Conservation (phyloP, 2,797 vertebrate species). For the Acrossocheilus fasciatus region DNA sequence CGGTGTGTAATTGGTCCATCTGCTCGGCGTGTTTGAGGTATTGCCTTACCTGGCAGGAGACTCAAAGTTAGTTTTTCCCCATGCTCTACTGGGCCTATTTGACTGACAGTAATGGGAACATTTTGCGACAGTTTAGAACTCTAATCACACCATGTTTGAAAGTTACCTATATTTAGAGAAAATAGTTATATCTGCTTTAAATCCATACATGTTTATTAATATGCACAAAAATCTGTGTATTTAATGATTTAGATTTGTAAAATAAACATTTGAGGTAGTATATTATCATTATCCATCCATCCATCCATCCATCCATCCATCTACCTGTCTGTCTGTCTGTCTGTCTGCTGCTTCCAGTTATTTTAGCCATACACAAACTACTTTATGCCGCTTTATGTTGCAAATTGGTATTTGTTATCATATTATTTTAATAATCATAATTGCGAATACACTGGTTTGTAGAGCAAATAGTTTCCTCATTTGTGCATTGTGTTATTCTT, state of each 20-base stretch:
- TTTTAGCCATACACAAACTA: no score
- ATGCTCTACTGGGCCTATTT: constrained; percentile 52
- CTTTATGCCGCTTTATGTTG: no score
- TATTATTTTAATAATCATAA: no score
- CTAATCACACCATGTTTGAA: constrained; percentile 27
- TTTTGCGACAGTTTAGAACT: constrained; percentile 45
- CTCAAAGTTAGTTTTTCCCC: constrained; percentile 53
- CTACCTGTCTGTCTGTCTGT: no score
- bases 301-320: neutral
- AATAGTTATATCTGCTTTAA: neutral
- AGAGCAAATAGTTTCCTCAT: no score
- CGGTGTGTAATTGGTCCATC: constrained; percentile 64
- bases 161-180: constrained; percentile 5
- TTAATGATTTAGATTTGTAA: neutral
- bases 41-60: constrained; percentile 60
- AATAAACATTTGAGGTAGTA: neutral
- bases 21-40: constrained; percentile 60
- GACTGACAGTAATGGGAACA: constrained; percentile 59
- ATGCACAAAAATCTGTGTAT: neutral
- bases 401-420: no score
- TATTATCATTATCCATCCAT: neutral
- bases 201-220: neutral
- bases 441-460: no score
- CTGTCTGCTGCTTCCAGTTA: no score
- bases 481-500: no score